Evolutionary conservation across 2,888 invertebrate genomes (phyloP).

Genomic region (Sphaerophoria taeniata): DNA sequence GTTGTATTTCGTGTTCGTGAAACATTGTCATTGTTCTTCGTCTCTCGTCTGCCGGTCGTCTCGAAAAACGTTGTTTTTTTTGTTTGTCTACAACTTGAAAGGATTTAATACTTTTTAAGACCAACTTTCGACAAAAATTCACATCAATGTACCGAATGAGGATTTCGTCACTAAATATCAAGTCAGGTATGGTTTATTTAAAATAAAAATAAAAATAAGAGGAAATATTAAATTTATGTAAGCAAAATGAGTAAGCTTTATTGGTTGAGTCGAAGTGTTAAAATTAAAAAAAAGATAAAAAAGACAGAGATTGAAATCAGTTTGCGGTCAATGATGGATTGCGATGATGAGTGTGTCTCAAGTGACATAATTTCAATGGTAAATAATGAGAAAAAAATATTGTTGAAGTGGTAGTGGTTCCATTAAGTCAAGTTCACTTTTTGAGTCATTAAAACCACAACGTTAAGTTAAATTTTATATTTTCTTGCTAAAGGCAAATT

Average conservation of each 20-base stretch:
- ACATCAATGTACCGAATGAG: conserved; percentile 80
- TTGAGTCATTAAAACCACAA: conserved; percentile 13
- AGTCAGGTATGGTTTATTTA: conserved; percentile 79
- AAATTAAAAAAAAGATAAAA: conserved; percentile 6
- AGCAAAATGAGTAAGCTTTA: conserved; percentile 59
- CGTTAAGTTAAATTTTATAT: neutral
- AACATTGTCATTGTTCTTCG: conserved; percentile 27
- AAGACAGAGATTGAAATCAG: conserved; percentile 3
- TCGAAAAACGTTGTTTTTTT: neutral
- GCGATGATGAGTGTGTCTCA: conserved; percentile 58
- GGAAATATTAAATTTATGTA: conserved; percentile 32
- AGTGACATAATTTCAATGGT: conserved; percentile 59
- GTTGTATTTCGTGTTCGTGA: neutral
- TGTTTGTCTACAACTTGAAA: conserved; percentile 41
- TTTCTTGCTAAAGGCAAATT: neutral
- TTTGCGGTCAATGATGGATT: conserved; percentile 70
- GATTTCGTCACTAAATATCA: conserved; percentile 80
- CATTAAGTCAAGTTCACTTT: conserved; percentile 29
- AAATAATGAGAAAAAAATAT: conserved; percentile 26
- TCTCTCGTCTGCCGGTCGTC: neutral
- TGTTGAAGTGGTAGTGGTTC: conserved; percentile 57
- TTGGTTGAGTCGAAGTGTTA: conserved; percentile 18
- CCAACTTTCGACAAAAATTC: conserved; percentile 6
- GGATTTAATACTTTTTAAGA: conserved; percentile 43
- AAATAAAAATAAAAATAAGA: conserved; percentile 20